Conservation (phyloP, 2,113 vertebrate genomes). For the Dendropsophus ebraccatus region DNA sequence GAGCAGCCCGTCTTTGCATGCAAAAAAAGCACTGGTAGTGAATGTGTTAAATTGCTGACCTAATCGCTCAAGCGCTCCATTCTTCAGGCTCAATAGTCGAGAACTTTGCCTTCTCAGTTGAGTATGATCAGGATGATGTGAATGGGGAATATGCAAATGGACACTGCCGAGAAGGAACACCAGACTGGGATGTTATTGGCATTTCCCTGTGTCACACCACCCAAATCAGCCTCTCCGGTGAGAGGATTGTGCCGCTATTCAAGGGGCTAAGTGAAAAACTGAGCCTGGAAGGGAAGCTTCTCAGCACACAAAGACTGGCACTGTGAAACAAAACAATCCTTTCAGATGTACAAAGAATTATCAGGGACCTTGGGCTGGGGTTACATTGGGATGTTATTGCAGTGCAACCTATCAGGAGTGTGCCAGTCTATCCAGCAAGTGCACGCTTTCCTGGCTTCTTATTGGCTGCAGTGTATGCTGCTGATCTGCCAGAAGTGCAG, state of each 20-base stretch:
- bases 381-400: constrained; percentile 50
- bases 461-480: constrained; percentile 34
- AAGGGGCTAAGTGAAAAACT: constrained; percentile 61
- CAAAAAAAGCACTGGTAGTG: background rate
- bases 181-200: constrained; percentile 74
- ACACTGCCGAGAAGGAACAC: constrained; percentile 67
- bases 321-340: constrained; percentile 67
- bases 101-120: constrained; percentile 71
- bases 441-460: background rate
- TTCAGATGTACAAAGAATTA: constrained; percentile 65
- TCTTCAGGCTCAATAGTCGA: constrained; percentile 64
- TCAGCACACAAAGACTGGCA: constrained; percentile 63
- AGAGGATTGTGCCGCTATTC: constrained; percentile 63
- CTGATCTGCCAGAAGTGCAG: background rate
- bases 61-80: constrained; percentile 60
- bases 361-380: constrained; percentile 57
- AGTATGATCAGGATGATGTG: constrained; percentile 70
- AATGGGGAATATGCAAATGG: constrained; percentile 80
- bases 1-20: background rate
- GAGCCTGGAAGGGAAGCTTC: constrained; percentile 65
- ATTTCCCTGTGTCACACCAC: constrained; percentile 86
- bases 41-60: constrained; percentile 63
- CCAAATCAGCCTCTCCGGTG: constrained; percentile 76
- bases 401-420: background rate
- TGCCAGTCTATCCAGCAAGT: constrained; percentile 2